Conservation (phyloP, 2,888 invertebrate genomes). For the Callinectes sapidus region DNA sequence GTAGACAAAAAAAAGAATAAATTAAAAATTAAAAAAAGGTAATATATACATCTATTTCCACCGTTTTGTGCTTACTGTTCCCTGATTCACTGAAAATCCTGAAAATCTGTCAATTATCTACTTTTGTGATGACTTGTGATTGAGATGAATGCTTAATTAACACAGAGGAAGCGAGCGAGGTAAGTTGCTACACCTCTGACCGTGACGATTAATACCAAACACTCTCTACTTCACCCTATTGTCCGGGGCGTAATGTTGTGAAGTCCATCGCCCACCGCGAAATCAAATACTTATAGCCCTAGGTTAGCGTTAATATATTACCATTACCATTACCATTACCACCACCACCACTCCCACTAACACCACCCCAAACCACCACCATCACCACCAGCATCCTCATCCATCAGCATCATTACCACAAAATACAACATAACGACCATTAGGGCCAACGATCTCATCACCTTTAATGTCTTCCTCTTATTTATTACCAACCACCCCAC, state of each 20-base stretch:
- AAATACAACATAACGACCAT: slow-evolving; percentile 23
- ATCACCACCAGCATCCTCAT: not conserved
- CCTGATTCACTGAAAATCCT: too few relatives aligned
- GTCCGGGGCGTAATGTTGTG: not conserved
- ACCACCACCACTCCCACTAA: not conserved
- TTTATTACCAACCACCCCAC: not conserved
- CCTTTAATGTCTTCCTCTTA: slow-evolving; percentile 13
- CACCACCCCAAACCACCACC: not conserved
- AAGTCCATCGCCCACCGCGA: not conserved
- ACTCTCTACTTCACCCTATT: not conserved
- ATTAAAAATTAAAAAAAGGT: too few relatives aligned
- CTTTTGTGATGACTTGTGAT: not conserved
- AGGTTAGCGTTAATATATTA: not conserved
- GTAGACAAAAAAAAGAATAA: too few relatives aligned
- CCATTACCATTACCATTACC: not conserved
- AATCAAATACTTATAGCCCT: not conserved
- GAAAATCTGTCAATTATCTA: not conserved
- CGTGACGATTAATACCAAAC: too few relatives aligned
- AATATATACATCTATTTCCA: too few relatives aligned
- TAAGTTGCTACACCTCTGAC: too few relatives aligned
- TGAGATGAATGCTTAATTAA: too few relatives aligned
- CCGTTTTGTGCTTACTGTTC: too few relatives aligned
- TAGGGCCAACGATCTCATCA: slow-evolving; percentile 4
- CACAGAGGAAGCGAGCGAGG: too few relatives aligned
- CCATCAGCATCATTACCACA: not conserved